Evolutionary conservation across 2,888 invertebrate genomes (phyloP).

Genomic region (Drosophila anomelani): DNA sequence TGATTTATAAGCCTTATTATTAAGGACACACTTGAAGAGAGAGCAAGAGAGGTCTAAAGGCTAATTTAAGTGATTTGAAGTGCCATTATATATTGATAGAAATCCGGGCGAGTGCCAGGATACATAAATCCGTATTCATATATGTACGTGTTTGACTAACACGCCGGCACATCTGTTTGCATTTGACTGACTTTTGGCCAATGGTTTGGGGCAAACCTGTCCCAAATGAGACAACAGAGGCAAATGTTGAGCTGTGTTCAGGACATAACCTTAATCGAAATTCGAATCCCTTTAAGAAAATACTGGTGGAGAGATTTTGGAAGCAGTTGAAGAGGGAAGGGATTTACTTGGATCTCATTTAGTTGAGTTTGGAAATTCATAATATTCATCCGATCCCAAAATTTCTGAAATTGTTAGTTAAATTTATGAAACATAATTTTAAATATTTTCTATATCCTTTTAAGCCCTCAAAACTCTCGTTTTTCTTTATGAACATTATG

Average conservation of each 20-base stretch:
- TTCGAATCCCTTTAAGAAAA: not conserved
- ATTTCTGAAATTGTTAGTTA: too few species aligned
- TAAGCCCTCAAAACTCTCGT: not conserved
- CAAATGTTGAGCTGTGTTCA: not conserved
- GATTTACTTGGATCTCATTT: not conserved
- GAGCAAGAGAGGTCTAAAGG: conserved; percentile 6
- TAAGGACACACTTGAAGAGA: conserved; percentile 5
- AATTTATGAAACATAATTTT: too few species aligned
- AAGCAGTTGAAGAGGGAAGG: not conserved
- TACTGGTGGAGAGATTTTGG: not conserved
- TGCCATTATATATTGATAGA: conserved; percentile 36
- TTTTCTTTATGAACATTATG: not conserved
- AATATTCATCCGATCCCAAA: too few species aligned
- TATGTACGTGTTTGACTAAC: conserved; percentile 15
- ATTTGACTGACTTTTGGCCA: conserved; percentile 12
- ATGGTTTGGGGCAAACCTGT: not conserved
- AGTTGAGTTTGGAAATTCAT: not conserved
- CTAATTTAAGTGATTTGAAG: conserved; percentile 48
- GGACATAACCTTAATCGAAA: not conserved
- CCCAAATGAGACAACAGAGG: conserved; percentile 8
- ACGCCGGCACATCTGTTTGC: conserved; percentile 22
- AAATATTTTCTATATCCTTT: not conserved
- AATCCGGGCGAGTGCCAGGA: conserved; percentile 8
- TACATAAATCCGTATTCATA: conserved; percentile 14
- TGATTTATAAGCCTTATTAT: conserved; percentile 48